Conservation (phyloP, 2,888 invertebrate species). For the Rugalucina vietnamica region DNA sequence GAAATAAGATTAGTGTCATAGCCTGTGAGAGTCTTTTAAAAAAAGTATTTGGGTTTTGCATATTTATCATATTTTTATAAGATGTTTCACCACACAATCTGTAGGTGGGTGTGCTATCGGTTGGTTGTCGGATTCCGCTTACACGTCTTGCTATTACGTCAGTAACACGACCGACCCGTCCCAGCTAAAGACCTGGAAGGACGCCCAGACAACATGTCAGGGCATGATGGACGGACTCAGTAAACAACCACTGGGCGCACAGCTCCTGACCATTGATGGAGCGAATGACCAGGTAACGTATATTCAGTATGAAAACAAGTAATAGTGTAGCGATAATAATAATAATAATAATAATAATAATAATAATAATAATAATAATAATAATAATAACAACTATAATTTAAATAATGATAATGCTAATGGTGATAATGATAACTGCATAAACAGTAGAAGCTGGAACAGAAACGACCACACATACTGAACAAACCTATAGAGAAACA, state of each 20-base stretch:
- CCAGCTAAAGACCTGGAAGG: slow-evolving; percentile 62
- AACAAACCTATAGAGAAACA: neutral
- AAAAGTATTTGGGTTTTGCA: too few species aligned
- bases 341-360: neutral
- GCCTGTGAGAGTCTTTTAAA: too few species aligned
- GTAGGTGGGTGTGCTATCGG: slow-evolving; percentile 40
- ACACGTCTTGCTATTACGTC: slow-evolving; percentile 60
- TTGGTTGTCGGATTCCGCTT: slow-evolving; percentile 38
- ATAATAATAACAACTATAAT: neutral
- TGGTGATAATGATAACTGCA: neutral
- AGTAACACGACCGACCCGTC: slow-evolving; percentile 61
- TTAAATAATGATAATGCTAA: neutral
- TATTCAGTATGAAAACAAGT: neutral
- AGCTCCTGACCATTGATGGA: slow-evolving; percentile 62
- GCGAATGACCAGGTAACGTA: slow-evolving; percentile 50
- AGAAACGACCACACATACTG: neutral
- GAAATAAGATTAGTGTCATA: too few species aligned
- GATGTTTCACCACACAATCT: too few species aligned
- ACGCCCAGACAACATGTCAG: slow-evolving; percentile 54
- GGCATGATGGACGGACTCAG: neutral
- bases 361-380: neutral
- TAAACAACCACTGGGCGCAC: slow-evolving; percentile 22
- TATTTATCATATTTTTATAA: too few species aligned
- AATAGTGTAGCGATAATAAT: neutral
- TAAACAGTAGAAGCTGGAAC: neutral